Conservation (phyloP, 2,113 vertebrate genomes). For the Chaenogobius annularis region DNA sequence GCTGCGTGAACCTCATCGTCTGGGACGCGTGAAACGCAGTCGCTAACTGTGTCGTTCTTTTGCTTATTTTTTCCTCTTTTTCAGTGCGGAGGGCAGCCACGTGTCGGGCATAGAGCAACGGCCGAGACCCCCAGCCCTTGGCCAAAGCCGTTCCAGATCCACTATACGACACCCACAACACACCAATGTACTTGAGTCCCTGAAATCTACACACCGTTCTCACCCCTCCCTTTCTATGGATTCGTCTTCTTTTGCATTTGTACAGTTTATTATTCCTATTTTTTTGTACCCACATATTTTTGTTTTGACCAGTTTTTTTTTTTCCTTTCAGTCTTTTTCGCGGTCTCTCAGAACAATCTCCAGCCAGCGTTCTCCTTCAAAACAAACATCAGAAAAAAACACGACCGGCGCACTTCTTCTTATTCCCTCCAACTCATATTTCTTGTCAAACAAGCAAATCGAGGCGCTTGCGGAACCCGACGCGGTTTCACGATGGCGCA, state of each 20-base stretch:
- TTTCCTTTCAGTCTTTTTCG: conserved; percentile 64
- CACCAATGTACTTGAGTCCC: conserved; percentile 99
- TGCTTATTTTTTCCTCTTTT: too few relatives aligned
- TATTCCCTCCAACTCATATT: conserved; percentile 21
- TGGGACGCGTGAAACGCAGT: too few relatives aligned
- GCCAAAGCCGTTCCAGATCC: conserved; percentile 99
- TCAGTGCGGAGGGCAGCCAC: conserved; percentile 96
- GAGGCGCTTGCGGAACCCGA: conserved; percentile 79
- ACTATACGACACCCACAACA: conserved; percentile 99
- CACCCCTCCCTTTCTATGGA: conserved; percentile 35
- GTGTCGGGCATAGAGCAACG: conserved; percentile 98
- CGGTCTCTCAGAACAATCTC: conserved; percentile 61
- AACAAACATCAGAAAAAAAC: conserved; percentile 37
- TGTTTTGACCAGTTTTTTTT: conserved; percentile 27
- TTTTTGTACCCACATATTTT: too few relatives aligned
- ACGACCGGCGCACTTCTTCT: conserved; percentile 65
- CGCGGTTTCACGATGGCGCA: conserved; percentile 76
- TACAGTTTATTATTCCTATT: too few relatives aligned
- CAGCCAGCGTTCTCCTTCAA: conserved; percentile 60
- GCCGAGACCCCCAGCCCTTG: conserved; percentile 94
- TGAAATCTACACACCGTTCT: too few relatives aligned
- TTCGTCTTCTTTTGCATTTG: too few relatives aligned
- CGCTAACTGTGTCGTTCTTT: conserved; percentile 25
- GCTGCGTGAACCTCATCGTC: too few relatives aligned
- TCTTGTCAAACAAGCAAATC: conserved; percentile 85